A percentile compares a stretch with the other conserved stretches of the same genome.
Conservation (phyloP, 2,888 invertebrate species). For the Drosophila koepferae region DNA sequence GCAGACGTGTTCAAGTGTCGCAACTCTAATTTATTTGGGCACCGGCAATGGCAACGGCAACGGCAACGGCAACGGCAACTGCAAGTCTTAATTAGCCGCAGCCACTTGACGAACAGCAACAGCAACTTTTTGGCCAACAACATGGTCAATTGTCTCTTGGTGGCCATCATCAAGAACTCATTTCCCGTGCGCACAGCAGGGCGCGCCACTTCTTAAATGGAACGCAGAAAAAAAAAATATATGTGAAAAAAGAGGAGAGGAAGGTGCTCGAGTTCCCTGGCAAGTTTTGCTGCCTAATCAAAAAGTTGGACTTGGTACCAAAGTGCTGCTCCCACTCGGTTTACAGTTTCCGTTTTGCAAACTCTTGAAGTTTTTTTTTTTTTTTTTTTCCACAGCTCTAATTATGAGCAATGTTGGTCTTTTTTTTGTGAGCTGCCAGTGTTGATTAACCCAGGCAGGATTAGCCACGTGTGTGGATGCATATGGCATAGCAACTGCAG, state of each 20-base stretch:
- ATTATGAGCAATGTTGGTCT: slow-evolving; percentile 37
- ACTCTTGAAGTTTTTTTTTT: not conserved
- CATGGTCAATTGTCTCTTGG: slow-evolving; percentile 34
- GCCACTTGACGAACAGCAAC: slow-evolving; percentile 47
- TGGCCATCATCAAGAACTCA: slow-evolving; percentile 74
- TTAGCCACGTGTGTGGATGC: slow-evolving; percentile 34
- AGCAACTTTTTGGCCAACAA: slow-evolving; percentile 32
- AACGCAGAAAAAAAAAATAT: slow-evolving; percentile 45
- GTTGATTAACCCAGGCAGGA: slow-evolving; percentile 39
- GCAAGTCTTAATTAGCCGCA: slow-evolving; percentile 63
- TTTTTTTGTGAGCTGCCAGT: slow-evolving; percentile 1
- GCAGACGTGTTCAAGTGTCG: slow-evolving; percentile 62
- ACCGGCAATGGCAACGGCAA: slow-evolving; percentile 28
- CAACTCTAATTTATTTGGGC: slow-evolving; percentile 64
- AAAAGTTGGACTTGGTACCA: slow-evolving; percentile 37
- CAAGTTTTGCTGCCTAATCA: slow-evolving; percentile 57
- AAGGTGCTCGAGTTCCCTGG: slow-evolving; percentile 6
- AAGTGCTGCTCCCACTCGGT: slow-evolving; percentile 18
- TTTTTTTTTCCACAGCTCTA: slow-evolving; percentile 34
- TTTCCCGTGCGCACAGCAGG: slow-evolving; percentile 48
- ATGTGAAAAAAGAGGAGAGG: not conserved
- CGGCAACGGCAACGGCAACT: slow-evolving; percentile 24
- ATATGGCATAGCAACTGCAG: slow-evolving; percentile 11
- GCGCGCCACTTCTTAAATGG: slow-evolving; percentile 58
- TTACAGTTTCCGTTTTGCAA: slow-evolving; percentile 29